Base-by-base conservation (phyloP, 2,797 vertebrate genomes). In the Pseudochaenichthys georgianus region DNA sequence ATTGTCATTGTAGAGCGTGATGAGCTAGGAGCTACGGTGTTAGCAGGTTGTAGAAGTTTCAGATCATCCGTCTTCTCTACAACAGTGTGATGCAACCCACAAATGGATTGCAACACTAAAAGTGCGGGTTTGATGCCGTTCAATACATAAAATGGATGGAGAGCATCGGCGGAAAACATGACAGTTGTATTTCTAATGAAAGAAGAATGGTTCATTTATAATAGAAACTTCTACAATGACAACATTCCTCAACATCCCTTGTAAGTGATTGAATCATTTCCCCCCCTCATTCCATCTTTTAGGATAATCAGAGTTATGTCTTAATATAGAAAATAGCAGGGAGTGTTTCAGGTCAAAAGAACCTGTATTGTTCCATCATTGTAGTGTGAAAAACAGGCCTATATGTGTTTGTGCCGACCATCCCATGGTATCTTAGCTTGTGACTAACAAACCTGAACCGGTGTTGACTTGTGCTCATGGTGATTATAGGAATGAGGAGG, bases 401-500 rank as follows among this genome's bases (percentile, higher is more conserved):
- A 1, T 52, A 2, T 51, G 51, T 75, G 70, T 78, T 66, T 21
- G 45, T 73, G 64, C 62, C 23, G 0, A 64, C 74, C 84, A 61
- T 87, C 71, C 78, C 78, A 52, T 89, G 38, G 64, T 91, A 34
- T 64, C 84, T 67, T 74, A 81, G 77, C 75, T 81, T 64, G 75
- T 87, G 72, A 85, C 79, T 89, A 87, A 90, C 83, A 80, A 82
- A 78, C 68, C 48, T 55, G 59, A 80, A 72, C 64, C 50, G 59
- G 82, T 69, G 43, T 53, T 78, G 60, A 86, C 28, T 80, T 78
- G 78, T 87, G 76, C 77, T 88, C 74, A 65, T 88, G 70, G 70
- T 88, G 69, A 86, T 57, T 72, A 73, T 87, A 65, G 78, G 64
- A 89, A 62, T 19, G 75, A 87, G 85, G 81, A 90, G 90, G 90